Evolutionary conservation across 2,113 vertebrate species (phyloP).

Genomic region (Todiramphus chloris): DNA sequence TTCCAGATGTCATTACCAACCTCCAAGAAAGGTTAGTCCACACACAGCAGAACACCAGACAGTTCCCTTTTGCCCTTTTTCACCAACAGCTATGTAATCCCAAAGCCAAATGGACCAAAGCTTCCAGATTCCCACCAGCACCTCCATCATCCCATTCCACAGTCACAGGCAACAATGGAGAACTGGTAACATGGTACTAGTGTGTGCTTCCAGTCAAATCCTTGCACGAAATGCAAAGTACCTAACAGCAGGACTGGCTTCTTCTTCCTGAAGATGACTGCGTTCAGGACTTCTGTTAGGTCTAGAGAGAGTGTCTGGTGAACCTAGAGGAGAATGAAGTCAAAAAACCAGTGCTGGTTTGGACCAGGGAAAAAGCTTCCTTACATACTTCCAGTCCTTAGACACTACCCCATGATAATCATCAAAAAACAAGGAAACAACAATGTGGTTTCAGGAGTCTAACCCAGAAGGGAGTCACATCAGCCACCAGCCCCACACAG

Average conservation of each 20-base stretch:
- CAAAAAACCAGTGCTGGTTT: not conserved
- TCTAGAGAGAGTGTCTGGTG: conserved; percentile 82
- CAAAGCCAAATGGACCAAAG: not conserved
- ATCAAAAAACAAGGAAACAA: not conserved
- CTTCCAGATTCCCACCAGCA: not conserved
- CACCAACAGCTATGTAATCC: not conserved
- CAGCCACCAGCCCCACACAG: not conserved
- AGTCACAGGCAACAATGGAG: not conserved
- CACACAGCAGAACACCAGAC: not conserved
- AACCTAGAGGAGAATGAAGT: conserved; percentile 74
- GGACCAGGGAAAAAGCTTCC: not conserved
- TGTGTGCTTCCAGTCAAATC: not conserved
- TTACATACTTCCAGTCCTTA: not conserved
- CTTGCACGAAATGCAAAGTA: conserved; percentile 60
- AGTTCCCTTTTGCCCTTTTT: not conserved
- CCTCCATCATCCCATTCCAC: not conserved
- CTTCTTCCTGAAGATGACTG: conserved; percentile 80
- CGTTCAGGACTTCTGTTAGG: conserved; percentile 79
- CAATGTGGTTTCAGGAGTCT: not conserved
- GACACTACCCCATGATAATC: not conserved
- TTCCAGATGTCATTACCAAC: not conserved
- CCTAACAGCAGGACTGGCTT: conserved; percentile 82
- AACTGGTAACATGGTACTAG: not conserved
- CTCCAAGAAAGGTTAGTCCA: not conserved
- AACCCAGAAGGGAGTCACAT: not conserved